phyloP scores from a whole-genome alignment of 2,888 invertebrate species.

The Rhaphigaster nebulosa region DNA sequence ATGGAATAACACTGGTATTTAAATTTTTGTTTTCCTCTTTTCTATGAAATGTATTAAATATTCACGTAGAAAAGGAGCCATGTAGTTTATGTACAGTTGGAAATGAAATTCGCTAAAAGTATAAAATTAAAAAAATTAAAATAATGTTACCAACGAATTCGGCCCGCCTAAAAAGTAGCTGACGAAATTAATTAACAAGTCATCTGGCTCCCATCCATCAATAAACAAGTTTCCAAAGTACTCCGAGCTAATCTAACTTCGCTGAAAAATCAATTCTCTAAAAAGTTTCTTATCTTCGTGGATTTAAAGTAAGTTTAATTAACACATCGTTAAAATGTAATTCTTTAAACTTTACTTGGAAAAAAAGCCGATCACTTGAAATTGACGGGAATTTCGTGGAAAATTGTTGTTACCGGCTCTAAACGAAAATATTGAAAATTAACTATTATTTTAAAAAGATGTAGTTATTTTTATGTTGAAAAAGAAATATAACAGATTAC shows the following conservation, averaged over 20 bases:
- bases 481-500: no score
- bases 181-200: conserved; percentile 30
- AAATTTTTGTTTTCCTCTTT: not conserved
- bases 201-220: not conserved
- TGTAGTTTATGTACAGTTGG: not conserved
- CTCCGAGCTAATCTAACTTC: conserved; percentile 3
- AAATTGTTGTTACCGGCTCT: not conserved
- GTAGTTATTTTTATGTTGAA: no score
- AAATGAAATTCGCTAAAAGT: not conserved
- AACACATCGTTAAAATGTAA: not conserved
- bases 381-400: not conserved
- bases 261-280: not conserved
- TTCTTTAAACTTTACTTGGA: not conserved
- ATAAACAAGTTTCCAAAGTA: conserved; percentile 3
- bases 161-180: not conserved
- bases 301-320: not conserved
- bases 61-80: not conserved
- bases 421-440: no score
- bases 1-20: not conserved
- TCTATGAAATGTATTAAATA: not conserved
- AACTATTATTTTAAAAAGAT: no score
- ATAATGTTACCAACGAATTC: not conserved
- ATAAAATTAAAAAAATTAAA: not conserved
- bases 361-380: not conserved
- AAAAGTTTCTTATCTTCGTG: not conserved